phyloP scores from a whole-genome alignment of 2,113 vertebrate genomes.

The Paracanthobrama guichenoti region DNA sequence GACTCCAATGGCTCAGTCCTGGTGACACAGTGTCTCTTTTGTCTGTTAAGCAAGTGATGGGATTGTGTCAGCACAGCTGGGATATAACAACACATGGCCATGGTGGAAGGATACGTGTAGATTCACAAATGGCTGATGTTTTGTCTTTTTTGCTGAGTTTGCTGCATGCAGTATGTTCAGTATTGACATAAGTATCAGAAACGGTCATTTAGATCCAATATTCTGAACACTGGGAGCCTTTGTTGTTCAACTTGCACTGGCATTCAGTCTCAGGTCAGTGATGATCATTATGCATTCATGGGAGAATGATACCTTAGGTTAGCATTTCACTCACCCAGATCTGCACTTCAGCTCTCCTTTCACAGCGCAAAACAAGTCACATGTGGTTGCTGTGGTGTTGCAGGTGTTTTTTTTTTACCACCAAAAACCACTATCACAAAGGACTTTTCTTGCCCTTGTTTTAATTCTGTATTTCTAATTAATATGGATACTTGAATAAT shows the following conservation, averaged over 20 bases:
- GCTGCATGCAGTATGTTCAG: neutral
- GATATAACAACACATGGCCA: conserved; percentile 43
- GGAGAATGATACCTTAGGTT: conserved; percentile 6
- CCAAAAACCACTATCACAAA: neutral
- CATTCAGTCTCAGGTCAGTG: neutral
- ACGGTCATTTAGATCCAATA: conserved; percentile 7
- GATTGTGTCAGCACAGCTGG: conserved; percentile 50
- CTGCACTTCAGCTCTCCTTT: neutral
- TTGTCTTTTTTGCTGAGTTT: neutral
- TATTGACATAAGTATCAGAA: neutral
- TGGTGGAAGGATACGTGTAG: neutral
- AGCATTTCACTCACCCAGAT: neutral
- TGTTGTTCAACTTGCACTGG: conserved; percentile 2
- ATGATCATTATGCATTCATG: conserved; percentile 35
- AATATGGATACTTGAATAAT: neutral
- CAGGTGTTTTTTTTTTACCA: neutral
- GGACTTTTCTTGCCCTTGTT: neutral
- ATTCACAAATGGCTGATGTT: neutral
- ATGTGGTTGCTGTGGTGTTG: neutral
- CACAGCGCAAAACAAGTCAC: neutral
- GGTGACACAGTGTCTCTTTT: conserved; percentile 74
- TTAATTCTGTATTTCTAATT: neutral
- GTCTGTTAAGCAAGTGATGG: conserved; percentile 38
- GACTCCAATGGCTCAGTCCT: conserved; percentile 70
- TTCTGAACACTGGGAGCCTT: neutral